These are phyloP conservation scores for Psittacula echo DNA, from an alignment of 2,797 vertebrate species.

Conservation along the genomic window DNA sequence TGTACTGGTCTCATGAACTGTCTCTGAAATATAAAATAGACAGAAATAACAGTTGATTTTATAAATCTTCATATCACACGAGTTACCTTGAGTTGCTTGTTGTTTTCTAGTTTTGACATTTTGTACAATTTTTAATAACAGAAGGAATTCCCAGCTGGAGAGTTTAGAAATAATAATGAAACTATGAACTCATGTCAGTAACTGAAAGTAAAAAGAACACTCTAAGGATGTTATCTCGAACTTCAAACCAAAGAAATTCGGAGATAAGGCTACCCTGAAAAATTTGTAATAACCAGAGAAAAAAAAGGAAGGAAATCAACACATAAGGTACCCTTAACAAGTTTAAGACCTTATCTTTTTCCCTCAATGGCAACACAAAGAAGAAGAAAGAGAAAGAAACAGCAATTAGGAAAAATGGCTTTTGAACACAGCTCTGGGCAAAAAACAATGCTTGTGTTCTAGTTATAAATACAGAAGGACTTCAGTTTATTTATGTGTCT, in stretches of 20 bases:
- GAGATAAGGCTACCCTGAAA: neutral
- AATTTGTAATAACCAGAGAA: neutral
- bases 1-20: neutral
- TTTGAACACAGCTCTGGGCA: neutral
- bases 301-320: neutral
- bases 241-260: neutral
- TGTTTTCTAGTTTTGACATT: neutral
- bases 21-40: neutral
- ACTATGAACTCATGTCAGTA: neutral
- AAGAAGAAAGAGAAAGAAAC: neutral
- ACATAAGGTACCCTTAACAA: neutral
- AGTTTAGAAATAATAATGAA: neutral
- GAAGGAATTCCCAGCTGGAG: neutral
- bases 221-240: neutral
- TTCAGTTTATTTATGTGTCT: neutral
- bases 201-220: neutral
- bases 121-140: slow-evolving; percentile 11
- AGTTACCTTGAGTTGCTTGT: neutral
- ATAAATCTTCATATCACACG: neutral
- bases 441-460: rapidly evolving
- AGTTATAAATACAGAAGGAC: neutral
- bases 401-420: neutral
- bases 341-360: neutral
- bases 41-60: neutral
- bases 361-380: neutral